Base-by-base conservation (phyloP, 2,888 invertebrate species). In the Agelastica alni region DNA sequence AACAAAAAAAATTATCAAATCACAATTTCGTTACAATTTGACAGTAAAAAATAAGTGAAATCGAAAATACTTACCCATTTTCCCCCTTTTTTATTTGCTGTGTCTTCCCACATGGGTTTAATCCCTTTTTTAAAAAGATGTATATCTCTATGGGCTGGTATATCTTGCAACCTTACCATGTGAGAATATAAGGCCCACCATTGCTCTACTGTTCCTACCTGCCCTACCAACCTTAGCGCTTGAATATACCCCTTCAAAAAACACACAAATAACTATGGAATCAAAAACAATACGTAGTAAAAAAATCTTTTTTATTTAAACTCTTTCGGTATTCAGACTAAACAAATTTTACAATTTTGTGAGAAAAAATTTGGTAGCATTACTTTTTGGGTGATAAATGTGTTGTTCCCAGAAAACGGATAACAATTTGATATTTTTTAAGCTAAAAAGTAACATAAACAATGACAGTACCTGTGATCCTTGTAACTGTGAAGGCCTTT, bases 81-180 rank as follows among this genome's bases (percentile, higher is more conserved):
- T 18, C 98, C 99, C 47, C 99, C 98, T 76, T 91, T 89, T 74
- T 90, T 88, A 79, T 99, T 99, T 41, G 94, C 93, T 54, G 89
- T 87, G 78, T 98, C 97, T 83, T 99, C 99, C 99, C 98, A 99
- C 92, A 99, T 97, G 14, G 98, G 98, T 77, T 95, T 93, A 70
- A 99, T 96, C 65, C 97, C 98, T 69, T 95, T 86, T 83, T 98
- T 98, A 79, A 99, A 99, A 57, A 99, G 83, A 78, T 97, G 97
- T 71, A 96, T 87, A 79, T 98, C 96, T 70, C 94, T 86, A 70
- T 93, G 93, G 12, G 93, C 90, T 34, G 90, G 88, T 67, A 98
- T 83, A 70, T 97, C 93, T 52, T 90, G 87, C 44, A 97, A 93
- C 69, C 96, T 85, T 63, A 89, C 85, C 70, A 97, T 81, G 79